Conservation (phyloP, 2,797 vertebrate genomes). For the Chrosomus eos region DNA sequence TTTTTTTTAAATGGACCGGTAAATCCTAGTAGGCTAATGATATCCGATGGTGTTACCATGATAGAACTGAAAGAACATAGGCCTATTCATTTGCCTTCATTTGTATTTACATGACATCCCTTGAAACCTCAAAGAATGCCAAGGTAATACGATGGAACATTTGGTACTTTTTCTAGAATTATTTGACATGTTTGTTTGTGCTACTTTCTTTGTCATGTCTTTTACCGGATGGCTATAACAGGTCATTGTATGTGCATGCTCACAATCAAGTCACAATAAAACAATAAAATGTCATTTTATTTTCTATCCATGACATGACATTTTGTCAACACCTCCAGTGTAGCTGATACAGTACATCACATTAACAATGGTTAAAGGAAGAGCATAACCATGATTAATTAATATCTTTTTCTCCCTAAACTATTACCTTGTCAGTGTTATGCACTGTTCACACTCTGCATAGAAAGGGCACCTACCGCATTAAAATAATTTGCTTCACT, state of each 20-base stretch:
- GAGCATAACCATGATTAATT: conserved; percentile 9
- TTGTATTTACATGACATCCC: not conserved
- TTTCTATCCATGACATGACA: not conserved
- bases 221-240: not conserved
- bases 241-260: not conserved
- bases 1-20: no score
- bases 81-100: not conserved
- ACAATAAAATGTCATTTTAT: not conserved
- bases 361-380: not conserved
- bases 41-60: not conserved
- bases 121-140: not conserved
- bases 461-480: conserved; percentile 21
- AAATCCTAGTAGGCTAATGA: not conserved
- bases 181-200: not conserved
- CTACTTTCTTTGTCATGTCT: not conserved
- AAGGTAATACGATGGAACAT: not conserved
- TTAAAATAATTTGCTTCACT: conserved; percentile 27
- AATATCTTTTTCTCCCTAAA: not conserved
- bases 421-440: conserved; percentile 6
- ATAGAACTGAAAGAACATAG: not conserved
- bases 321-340: not conserved
- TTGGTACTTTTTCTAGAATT: not conserved
- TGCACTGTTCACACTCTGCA: not conserved
- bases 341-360: not conserved
- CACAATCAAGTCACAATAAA: not conserved